Evolutionary conservation across 2,797 vertebrate species (phyloP).

Genomic region (Sternotherus odoratus): DNA sequence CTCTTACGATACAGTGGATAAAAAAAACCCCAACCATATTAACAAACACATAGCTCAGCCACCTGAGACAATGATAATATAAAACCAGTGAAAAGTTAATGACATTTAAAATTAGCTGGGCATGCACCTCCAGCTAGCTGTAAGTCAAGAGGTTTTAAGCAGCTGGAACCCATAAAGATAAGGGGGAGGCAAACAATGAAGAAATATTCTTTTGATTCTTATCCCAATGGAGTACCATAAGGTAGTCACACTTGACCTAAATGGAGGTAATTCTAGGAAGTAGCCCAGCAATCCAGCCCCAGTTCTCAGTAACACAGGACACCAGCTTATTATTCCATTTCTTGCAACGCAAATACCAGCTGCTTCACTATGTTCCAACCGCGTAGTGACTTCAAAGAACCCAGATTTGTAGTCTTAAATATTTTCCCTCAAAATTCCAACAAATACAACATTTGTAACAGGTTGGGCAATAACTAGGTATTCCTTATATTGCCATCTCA

Average conservation of each 20-base stretch:
- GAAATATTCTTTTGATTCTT: background rate
- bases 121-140: background rate
- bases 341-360: fast-evolving
- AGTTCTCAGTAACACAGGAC: fast-evolving
- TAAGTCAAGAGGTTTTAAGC: background rate
- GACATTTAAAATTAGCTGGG: background rate
- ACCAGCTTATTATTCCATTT: background rate
- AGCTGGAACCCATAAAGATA: background rate
- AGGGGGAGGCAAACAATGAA: background rate
- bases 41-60: background rate
- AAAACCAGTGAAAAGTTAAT: background rate
- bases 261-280: background rate
- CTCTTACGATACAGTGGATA: fast-evolving
- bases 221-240: fast-evolving
- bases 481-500: background rate
- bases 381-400: background rate
- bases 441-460: background rate
- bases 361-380: background rate
- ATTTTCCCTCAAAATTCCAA: background rate
- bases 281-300: background rate
- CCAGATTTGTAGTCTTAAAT: background rate
- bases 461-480: background rate
- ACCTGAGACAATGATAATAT: background rate
- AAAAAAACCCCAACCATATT: fast-evolving
- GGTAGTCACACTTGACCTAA: background rate